phyloP scores from a whole-genome alignment of 2,797 vertebrate species.

The Meda fulgida region DNA sequence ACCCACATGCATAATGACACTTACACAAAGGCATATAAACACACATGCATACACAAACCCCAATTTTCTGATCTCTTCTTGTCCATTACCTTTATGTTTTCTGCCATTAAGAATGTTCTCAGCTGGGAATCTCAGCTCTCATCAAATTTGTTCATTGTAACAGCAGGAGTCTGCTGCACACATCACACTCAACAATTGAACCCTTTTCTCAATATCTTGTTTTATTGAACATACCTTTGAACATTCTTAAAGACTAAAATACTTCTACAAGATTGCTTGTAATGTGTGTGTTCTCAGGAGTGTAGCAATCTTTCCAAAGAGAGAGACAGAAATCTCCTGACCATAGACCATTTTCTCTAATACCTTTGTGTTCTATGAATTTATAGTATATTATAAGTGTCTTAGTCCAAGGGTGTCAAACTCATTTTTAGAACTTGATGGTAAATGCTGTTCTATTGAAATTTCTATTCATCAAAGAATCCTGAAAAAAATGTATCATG shows the following conservation, averaged over 20 bases:
- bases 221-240: background rate
- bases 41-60: background rate
- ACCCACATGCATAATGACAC: background rate
- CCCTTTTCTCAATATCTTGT: background rate
- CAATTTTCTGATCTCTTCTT: background rate
- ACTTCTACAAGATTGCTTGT: background rate
- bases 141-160: slow-evolving; percentile 16
- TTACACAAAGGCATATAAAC: background rate
- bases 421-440: background rate
- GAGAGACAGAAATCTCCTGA: background rate
- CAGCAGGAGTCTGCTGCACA: slow-evolving; percentile 7
- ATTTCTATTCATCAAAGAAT: background rate
- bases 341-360: background rate
- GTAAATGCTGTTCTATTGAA: background rate
- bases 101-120: slow-evolving; percentile 6
- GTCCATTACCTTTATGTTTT: background rate
- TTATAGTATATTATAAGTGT: background rate
- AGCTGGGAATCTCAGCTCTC: slow-evolving; percentile 18
- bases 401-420: background rate
- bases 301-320: background rate
- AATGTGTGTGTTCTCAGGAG: slow-evolving; percentile 8
- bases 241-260: slow-evolving; percentile 7
- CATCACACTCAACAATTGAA: background rate
- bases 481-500: too few relatives aligned
- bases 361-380: background rate